These are phyloP conservation scores for Carapus acus DNA, from an alignment of 2,797 vertebrate genomes.

Conservation along the genomic window DNA sequence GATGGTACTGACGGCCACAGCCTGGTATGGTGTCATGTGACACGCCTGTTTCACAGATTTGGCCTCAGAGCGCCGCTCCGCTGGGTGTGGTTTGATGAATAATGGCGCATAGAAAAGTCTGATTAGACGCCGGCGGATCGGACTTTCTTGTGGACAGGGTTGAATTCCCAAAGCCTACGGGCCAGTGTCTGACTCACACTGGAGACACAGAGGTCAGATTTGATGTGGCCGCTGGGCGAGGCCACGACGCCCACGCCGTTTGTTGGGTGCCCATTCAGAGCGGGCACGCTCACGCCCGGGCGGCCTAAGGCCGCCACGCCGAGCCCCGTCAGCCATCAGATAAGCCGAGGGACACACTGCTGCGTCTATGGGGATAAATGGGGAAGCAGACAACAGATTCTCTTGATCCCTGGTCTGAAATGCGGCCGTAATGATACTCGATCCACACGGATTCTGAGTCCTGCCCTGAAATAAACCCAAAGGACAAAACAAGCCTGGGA, in stretches of 20 bases:
- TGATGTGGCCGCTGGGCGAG: constrained; percentile 1
- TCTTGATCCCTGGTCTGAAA: constrained; percentile 31
- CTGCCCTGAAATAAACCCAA: constrained; percentile 31
- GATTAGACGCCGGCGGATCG: constrained; percentile 24
- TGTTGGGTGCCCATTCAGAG: constrained; percentile 12
- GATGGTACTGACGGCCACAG: constrained; percentile 19
- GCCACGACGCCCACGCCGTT: constrained; percentile 31
- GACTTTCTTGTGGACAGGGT: constrained; percentile 31
- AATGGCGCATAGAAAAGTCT: constrained; percentile 32
- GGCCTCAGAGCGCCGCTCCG: constrained; percentile 15
- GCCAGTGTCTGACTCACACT: constrained; percentile 32
- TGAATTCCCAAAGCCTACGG: constrained; percentile 30
- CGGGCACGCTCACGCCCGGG: constrained; percentile 5
- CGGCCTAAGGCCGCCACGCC: constrained; percentile 1
- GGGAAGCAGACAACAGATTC: constrained; percentile 17
- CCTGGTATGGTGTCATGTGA: constrained; percentile 25
- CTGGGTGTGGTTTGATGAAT: constrained; percentile 17
- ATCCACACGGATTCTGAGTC: constrained; percentile 26
- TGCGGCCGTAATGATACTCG: constrained; percentile 34
- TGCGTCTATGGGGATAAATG: constrained; percentile 24
- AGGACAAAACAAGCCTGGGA: constrained; percentile 1
- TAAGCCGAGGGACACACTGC: constrained; percentile 45
- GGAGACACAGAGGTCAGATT: constrained; percentile 19
- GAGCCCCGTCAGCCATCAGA: constrained; percentile 44
- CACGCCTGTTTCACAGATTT: constrained; percentile 25